These are phyloP conservation scores for Maniola jurtina DNA, from an alignment of 1,140 invertebrate species.

Conservation along the genomic window DNA sequence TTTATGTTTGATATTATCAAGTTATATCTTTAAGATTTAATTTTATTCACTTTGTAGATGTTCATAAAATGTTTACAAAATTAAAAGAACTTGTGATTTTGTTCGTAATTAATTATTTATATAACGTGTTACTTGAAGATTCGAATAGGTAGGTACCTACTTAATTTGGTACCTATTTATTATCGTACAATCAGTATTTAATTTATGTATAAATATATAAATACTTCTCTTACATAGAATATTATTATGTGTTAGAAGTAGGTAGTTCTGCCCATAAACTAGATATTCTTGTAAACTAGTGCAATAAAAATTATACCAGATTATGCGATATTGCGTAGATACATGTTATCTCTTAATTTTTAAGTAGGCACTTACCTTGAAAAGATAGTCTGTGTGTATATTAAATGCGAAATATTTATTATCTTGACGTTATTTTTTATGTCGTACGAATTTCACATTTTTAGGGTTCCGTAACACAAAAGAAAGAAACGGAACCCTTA, in stretches of 20 bases:
- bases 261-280: neutral
- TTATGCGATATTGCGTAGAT: constrained; percentile 20
- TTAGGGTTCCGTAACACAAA: too few relatives aligned
- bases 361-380: too few relatives aligned
- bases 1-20: constrained; percentile 14
- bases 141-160: too few relatives aligned
- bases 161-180: too few relatives aligned
- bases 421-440: too few relatives aligned
- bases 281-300: constrained; percentile 17
- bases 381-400: neutral
- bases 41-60: constrained; percentile 3
- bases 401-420: neutral
- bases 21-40: constrained; percentile 3
- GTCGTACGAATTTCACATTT: too few relatives aligned
- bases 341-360: constrained; percentile 11
- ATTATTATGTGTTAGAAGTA: too few relatives aligned
- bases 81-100: neutral
- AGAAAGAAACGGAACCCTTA: too few relatives aligned
- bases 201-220: too few relatives aligned
- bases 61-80: neutral
- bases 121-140: too few relatives aligned
- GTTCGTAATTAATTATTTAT: neutral
- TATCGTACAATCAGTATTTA: too few relatives aligned
- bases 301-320: constrained; percentile 30
- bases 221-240: too few relatives aligned